Evolutionary conservation across 2,113 vertebrate genomes (phyloP), one percentile per base, ranked within the genome.

Genomic region (Indri indri): DNA sequence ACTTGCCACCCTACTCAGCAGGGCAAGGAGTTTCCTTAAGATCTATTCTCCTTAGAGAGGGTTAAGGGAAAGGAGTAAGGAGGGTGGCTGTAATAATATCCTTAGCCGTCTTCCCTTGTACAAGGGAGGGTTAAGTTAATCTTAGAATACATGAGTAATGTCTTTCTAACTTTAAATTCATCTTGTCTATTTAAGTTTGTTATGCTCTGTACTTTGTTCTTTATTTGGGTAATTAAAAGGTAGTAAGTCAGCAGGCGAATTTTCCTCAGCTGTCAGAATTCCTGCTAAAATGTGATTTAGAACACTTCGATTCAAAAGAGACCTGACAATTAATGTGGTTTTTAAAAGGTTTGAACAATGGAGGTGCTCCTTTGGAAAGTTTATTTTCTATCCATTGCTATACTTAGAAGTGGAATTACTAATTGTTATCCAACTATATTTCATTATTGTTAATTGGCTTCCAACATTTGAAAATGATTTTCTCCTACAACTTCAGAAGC

Each of bases 381-480:
- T 98, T 96, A 54, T 95, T 79, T 96, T 98, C 84, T 82, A 88
- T 61, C 74, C 90, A 70, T 95, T 97, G 63, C 66, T 79, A 70
- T 87, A 87, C 68, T 98, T 94, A 92, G 74, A 97, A 97, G 91
- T 94, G 90, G 91, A 85, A 94, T 97, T 97, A 79, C 83, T 97
- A 97, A 97, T 97, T 82, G 93, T 96, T 98, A 86, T 98, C 81
- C 94, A 96, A 52, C 97, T 95, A 71, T 27, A 81, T 98, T 98
- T 98, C 79, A 98, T 98, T 98, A 90, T 30, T 91, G 8, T 80
- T 98, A 98, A 98, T 96, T 98, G 96, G 91, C 96, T 98, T 98
- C 94, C 92, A 97, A 76, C 59, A 92, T 97, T 98, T 97, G 94
- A 98, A 97, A 96, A 97, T 0, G 0, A 96, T 97, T 98, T 98